Evolutionary conservation across 37 sponge, comb jelly and placozoan species (phyloP), one percentile per base, ranked within the genome.

Genomic region (Cladorhizidae sp.): DNA sequence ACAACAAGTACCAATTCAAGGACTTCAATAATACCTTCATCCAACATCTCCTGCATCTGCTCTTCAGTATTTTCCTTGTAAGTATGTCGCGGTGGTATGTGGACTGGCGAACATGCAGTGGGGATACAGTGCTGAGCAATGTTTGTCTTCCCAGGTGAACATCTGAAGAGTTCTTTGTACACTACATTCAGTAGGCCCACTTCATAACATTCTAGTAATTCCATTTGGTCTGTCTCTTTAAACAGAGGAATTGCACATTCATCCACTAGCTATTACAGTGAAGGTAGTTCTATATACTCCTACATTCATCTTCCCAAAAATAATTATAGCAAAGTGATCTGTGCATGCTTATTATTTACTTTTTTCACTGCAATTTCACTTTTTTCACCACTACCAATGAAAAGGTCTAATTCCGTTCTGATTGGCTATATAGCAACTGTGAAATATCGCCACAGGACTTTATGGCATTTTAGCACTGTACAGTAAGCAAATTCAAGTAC

Each of bases 1-100:
- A n/a, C n/a, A n/a, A n/a, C n/a, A n/a, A n/a, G n/a, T n/a, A n/a
- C n/a, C n/a, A n/a, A n/a, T 62, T 79, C 86, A 0, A 83, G 75
- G 57, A 79, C 85, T 29, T 61, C 74, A 12, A 91, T 87, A 57
- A 86, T 87, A 3, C 92, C 87, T 55, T 67, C 75, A 29, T 86
- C 80, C 38, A 91, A 62, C 84, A 91, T 78, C 52, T 63, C 72
- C 40, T 80, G 50, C 5, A 87, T 77, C 70, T 91, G 78, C 35
- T 59, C 42, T 26, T 81, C 52, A 31, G 80, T 63, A 55, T 90
- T 85, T 32, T 57, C 57, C 35, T 82, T 42, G 21, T 76, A 80
- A n/a, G n/a, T n/a, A n/a, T 26, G 84, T 71, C n/a, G 81, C 65
- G 36, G 90, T 80, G 35, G 84, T 75, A 33, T 77, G 58, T 14